A percentile compares a stretch with the other conserved stretches of the same genome.
phyloP scores from a whole-genome alignment of 2,888 invertebrate species.

The Pandemis heparana region DNA sequence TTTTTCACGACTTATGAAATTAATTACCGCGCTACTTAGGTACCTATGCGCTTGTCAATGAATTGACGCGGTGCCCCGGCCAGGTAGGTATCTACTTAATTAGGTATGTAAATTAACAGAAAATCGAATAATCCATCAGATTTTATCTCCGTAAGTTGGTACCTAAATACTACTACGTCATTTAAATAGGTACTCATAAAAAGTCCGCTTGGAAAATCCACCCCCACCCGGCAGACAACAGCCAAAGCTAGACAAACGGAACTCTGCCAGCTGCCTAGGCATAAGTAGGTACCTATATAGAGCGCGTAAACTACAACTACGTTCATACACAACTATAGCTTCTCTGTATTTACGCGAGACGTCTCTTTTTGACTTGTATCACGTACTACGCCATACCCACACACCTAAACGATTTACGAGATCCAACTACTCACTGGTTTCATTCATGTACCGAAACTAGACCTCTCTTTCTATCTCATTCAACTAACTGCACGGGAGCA shows the following conservation, averaged over 20 bases:
- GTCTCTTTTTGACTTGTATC: constrained; percentile 44
- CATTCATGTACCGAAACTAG: constrained; percentile 84
- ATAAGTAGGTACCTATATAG: constrained; percentile 21
- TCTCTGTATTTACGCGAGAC: constrained; percentile 71
- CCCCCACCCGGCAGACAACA: constrained; percentile 29
- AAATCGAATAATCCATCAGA: neutral
- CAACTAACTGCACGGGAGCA: constrained; percentile 56
- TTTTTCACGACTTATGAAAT: neutral
- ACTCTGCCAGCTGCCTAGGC: constrained; percentile 26
- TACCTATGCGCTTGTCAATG: neutral
- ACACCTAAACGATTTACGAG: constrained; percentile 56
- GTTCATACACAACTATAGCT: constrained; percentile 52
- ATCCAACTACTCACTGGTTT: constrained; percentile 72
- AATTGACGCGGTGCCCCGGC: neutral
- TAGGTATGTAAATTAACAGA: neutral
- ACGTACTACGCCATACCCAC: constrained; percentile 64
- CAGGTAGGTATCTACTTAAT: neutral
- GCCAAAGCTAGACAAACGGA: constrained; percentile 42
- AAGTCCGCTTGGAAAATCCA: constrained; percentile 34
- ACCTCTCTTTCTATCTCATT: constrained; percentile 80
- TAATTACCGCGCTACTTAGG: neutral
- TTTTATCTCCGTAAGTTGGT: neutral
- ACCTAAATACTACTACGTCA: constrained; percentile 6
- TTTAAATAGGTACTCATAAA: neutral
- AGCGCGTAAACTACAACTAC: constrained; percentile 43